Percentiles rank a stretch among this genome's conserved stretches.
phyloP scores from a whole-genome alignment of 1,140 invertebrate genomes.

The Euwallacea fornicatus region DNA sequence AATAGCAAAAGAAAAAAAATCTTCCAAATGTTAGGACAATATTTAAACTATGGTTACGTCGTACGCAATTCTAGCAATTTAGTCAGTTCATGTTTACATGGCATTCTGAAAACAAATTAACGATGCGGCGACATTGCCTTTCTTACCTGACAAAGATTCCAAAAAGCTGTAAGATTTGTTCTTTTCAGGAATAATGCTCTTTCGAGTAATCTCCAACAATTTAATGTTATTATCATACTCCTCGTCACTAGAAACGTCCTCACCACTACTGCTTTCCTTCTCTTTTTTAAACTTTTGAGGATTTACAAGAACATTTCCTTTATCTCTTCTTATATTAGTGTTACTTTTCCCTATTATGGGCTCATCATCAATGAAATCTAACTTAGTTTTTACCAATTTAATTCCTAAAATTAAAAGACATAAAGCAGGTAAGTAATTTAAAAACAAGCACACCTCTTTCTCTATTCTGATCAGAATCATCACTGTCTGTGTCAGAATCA shows the following conservation, averaged over 20 bases:
- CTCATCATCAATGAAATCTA: conserved; percentile 7
- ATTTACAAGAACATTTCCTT: conserved; percentile 2
- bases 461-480: background rate
- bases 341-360: background rate
- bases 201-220: conserved; percentile 23
- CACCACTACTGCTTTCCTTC: background rate
- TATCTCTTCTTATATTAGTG: background rate
- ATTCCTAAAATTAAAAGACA: background rate
- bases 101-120: too few relatives aligned
- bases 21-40: too few relatives aligned
- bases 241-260: conserved; percentile 5
- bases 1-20: background rate
- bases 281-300: background rate
- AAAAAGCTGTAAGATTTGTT: conserved; percentile 41
- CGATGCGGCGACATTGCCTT: too few relatives aligned
- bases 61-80: too few relatives aligned
- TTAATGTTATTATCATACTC: conserved; percentile 36
- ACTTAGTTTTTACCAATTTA: conserved; percentile 2
- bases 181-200: conserved; percentile 12
- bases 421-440: background rate
- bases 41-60: too few relatives aligned
- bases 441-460: background rate
- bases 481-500: conserved; percentile 41
- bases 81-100: too few relatives aligned
- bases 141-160: conserved; percentile 47